These are phyloP conservation scores for Flexamia atlantica DNA, from an alignment of 2,888 invertebrate species.

Conservation along the genomic window DNA sequence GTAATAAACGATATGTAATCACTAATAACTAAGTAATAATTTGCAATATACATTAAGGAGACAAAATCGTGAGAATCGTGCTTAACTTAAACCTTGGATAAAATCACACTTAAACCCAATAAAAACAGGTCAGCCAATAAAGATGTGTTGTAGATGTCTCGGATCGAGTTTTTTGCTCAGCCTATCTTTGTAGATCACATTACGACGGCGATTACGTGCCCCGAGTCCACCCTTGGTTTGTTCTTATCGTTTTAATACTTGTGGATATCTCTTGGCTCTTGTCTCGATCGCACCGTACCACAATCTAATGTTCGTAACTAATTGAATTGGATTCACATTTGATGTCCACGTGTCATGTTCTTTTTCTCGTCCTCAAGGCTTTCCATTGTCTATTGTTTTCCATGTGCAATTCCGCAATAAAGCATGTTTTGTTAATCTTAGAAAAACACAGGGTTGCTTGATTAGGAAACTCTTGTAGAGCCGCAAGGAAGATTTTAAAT, in stretches of 20 bases:
- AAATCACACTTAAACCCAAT: background rate
- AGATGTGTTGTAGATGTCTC: background rate
- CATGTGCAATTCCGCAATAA: no score
- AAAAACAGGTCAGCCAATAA: background rate
- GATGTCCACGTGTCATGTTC: no score
- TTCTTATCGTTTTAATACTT: background rate
- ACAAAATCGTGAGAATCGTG: background rate
- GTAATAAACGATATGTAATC: no score
- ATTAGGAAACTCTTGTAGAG: no score
- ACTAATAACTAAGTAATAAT: no score
- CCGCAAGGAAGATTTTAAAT: no score
- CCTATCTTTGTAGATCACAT: conserved; percentile 5
- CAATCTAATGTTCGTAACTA: background rate
- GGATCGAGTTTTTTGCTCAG: background rate
- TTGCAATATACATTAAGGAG: no score
- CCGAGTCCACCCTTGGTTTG: background rate
- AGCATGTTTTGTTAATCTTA: no score
- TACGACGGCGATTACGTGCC: background rate
- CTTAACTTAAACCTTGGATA: background rate
- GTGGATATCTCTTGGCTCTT: background rate
- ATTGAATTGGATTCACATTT: background rate
- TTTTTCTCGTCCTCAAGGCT: no score
- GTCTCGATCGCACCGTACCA: background rate
- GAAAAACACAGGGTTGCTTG: no score
- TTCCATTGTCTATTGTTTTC: no score